A percentile compares a stretch with the other conserved stretches of the same genome.
Conservation (phyloP, 2,888 invertebrate genomes). For the Drosophila macrospina region DNA sequence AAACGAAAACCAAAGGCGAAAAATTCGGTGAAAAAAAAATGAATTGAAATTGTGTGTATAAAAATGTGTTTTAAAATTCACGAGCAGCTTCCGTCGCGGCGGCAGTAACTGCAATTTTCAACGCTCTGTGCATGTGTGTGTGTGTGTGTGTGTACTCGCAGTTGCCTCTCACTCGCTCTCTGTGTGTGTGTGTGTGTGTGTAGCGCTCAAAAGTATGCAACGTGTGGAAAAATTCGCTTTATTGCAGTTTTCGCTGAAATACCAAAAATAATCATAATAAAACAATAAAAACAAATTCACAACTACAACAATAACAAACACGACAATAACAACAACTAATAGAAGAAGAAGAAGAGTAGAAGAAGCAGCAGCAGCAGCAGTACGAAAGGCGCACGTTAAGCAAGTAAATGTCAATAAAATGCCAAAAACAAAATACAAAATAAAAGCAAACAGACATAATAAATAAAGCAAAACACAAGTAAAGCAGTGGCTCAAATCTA, state of each 20-base stretch:
- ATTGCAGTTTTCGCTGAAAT: conserved; percentile 71
- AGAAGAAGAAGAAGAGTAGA: conserved; percentile 3
- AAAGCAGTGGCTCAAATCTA: conserved; percentile 38
- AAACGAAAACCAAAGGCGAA: conserved; percentile 31
- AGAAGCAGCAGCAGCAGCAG: conserved; percentile 23
- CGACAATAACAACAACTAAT: conserved; percentile 42
- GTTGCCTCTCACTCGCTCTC: too few species aligned
- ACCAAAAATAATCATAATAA: conserved; percentile 32
- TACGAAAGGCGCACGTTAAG: conserved; percentile 54
- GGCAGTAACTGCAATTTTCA: conserved; percentile 72
- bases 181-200: conserved; percentile 39
- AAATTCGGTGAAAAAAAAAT: conserved; percentile 27
- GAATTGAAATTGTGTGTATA: conserved; percentile 51
- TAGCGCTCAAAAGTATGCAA: conserved; percentile 72
- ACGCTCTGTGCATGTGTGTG: conserved; percentile 32
- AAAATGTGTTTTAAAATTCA: conserved; percentile 79
- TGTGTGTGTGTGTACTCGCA: conserved; percentile 28
- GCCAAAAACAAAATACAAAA: conserved; percentile 8
- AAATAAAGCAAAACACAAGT: conserved; percentile 35
- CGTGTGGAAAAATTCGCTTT: conserved; percentile 72
- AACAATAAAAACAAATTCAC: conserved; percentile 32
- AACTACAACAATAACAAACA: conserved; percentile 42
- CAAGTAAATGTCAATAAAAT: conserved; percentile 78
- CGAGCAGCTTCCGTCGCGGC: conserved; percentile 61
- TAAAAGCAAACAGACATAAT: conserved; percentile 13